Base-by-base conservation (phyloP, 2,888 invertebrate genomes). In the Osedax fenrisi region DNA sequence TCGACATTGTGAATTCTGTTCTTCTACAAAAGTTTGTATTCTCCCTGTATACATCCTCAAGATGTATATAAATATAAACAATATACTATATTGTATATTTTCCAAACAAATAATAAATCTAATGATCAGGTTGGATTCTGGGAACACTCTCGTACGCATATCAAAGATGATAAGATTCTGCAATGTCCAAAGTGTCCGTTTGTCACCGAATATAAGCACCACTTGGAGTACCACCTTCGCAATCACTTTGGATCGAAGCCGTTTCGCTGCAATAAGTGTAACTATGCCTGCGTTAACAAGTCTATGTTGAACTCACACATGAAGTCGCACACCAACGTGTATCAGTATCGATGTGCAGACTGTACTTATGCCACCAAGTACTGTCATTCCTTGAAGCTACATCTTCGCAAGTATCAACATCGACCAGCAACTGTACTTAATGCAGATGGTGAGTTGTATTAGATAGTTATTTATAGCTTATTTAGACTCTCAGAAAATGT, bases 231-330 rank as follows among this genome's bases (percentile, higher is more conserved):
- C 81, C 98, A 84, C 76, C 88, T 95, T 83, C 88, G 93, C 64
- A 96, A 96, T 83, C 98, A 98, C 85, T 88, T 90, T 80, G 94
- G 94, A 59, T 90, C 91, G 0, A 99, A 99, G 83, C 97, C 97
- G 0, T 96, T 92, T 87, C 91, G 91, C 83, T 97, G 96, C 85
- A 88, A 88, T 77, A 90, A 92, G 82, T 97, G 96, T 84, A 84
- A 84, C 79, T 85, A 85, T 77, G 80, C 83, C 10, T 85, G 85
- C 77, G 84, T 85, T 23, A 85, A 85, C 80, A 84, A 84, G 84
- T 96, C 96, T 0, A 99, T 99, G 98, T 87, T 99, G 74, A 97
- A 94, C 85, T 95, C 94, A 0, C 98, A 98, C 83, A 88, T 94
- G 82, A 98, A 98, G 83, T 94, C 93, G 0, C 98, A 98, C 85